These are phyloP conservation scores for Champsocephalus gunnari DNA, from an alignment of 2,797 vertebrate genomes.

Conservation along the genomic window DNA sequence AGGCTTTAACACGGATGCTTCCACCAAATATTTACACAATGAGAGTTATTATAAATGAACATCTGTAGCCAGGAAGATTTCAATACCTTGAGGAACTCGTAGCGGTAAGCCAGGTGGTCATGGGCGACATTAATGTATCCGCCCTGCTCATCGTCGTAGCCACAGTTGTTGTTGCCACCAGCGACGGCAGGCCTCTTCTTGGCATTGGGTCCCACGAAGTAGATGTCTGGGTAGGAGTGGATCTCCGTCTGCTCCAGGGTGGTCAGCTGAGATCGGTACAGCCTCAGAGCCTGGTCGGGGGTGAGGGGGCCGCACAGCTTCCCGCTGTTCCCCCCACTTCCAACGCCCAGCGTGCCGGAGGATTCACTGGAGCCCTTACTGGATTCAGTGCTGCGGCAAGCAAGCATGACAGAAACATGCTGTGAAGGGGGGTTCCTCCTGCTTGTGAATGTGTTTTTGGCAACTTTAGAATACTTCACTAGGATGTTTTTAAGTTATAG, in stretches of 20 bases:
- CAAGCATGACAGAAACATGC: neutral
- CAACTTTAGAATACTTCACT: neutral
- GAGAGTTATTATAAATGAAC: no score
- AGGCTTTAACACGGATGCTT: no score
- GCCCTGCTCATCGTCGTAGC: constrained; percentile 96
- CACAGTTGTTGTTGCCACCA: constrained; percentile 93
- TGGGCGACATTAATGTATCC: constrained; percentile 95
- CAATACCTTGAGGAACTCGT: constrained; percentile 93
- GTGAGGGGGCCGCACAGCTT: constrained; percentile 85
- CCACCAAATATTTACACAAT: no score
- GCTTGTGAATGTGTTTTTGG: neutral
- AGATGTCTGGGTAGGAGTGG: constrained; percentile 90
- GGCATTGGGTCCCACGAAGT: constrained; percentile 95
- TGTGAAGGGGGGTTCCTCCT: neutral
- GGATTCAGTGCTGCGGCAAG: constrained; percentile 73
- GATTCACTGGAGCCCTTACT: constrained; percentile 77
- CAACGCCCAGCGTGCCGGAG: constrained; percentile 50
- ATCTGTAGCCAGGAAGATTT: no score
- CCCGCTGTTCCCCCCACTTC: constrained; percentile 79
- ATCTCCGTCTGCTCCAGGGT: constrained; percentile 94
- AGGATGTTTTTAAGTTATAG: no score
- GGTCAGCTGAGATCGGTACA: constrained; percentile 92
- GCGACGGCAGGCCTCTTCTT: constrained; percentile 93
- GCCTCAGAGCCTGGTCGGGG: constrained; percentile 93
- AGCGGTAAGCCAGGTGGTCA: constrained; percentile 96